Evolutionary conservation across 2,888 invertebrate genomes (phyloP), one percentile per base, ranked within the genome.

Genomic region (Mimas tiliae): DNA sequence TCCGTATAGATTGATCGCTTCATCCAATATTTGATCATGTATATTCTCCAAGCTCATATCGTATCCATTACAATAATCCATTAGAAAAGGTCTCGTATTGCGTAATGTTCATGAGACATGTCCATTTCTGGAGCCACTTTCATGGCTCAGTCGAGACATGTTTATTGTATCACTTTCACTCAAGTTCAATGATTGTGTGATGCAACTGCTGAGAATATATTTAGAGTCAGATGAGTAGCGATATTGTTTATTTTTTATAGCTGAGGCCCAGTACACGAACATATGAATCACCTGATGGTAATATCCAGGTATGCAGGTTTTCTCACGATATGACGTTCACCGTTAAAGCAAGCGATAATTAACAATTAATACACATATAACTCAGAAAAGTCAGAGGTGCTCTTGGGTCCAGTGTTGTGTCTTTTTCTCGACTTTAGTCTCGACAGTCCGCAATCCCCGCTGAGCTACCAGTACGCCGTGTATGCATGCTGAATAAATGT

Each of bases 111-210:
- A 38, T 19, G 51, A 21, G 14, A 21, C 42, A 16, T 67, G 74
- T 74, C 76, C 75, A 73, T 80, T 79, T 81, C 71, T 69, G 80
- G 67, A 73, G 72, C 70, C 52, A 81, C 84, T 83, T 85, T 85
- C 83, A 72, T 81, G 76, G 70, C 74, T 70, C 70, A 73, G 74
- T 70, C 71, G 73, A 74, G 77, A 73, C 70, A 42, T 52, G 45
- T 45, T 64, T 45, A 42, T n/a, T 12, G 14, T 72, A 66, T 67
- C 71, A 83, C 85, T 85, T 85, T 84, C 85, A 75, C 84, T 72
- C 77, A 80, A 82, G 79, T 81, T 83, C 80, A 80, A 76, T 78
- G 27, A 27, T 27, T 27, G 77, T 38, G 73, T 53, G 53, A 53
- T 11, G 45, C 12, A 21, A 42, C n/a, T 33, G 53, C 14, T 11